Conservation (phyloP, 2,113 vertebrate genomes). For the Halcyon malimbica region DNA sequence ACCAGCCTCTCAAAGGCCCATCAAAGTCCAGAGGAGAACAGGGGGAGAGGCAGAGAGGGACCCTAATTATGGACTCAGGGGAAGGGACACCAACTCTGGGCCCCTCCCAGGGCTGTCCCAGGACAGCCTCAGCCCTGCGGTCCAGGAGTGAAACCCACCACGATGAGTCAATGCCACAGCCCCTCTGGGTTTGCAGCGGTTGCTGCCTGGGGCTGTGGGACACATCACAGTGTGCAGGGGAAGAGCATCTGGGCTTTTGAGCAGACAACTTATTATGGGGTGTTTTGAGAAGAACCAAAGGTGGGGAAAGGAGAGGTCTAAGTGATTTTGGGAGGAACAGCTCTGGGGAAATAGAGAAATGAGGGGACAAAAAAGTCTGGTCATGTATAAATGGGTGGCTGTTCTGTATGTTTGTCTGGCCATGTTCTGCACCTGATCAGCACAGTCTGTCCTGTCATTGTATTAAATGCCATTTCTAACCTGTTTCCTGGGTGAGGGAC, state of each 20-base stretch:
- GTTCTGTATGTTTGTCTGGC: not conserved
- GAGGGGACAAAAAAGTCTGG: not conserved
- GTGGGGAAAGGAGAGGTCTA: not conserved
- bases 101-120: not conserved
- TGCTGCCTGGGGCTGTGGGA: not conserved
- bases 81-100: not conserved
- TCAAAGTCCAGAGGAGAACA: not conserved
- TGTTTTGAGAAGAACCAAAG: not conserved
- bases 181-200: not conserved
- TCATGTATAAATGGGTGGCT: not conserved
- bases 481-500: not conserved
- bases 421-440: not conserved
- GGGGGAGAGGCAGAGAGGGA: not conserved
- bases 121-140: not conserved
- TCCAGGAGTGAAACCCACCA: not conserved
- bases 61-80: not conserved
- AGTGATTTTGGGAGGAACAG: not conserved
- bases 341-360: not conserved
- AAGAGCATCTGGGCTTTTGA: not conserved
- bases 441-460: not conserved
- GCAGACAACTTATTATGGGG: not conserved
- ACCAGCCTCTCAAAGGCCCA: not conserved
- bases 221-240: not conserved
- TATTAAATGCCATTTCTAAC: not conserved
- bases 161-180: rapidly evolving